A percentile compares a stretch with the other conserved stretches of the same genome.
phyloP scores from a whole-genome alignment of 2,797 vertebrate genomes.

The Sebastiscus albofasciatus region DNA sequence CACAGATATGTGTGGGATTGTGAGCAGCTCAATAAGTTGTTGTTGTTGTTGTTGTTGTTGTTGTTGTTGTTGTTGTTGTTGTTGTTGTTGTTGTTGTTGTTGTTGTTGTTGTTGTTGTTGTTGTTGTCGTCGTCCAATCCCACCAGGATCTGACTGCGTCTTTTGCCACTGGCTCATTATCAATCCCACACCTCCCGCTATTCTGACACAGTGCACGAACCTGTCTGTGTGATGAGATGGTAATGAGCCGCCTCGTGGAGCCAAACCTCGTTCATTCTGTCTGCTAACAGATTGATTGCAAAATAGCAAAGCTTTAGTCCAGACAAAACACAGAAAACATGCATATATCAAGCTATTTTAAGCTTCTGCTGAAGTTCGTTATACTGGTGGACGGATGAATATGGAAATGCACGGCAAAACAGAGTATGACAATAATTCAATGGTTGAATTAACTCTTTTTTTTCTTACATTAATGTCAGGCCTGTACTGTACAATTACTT shows the following conservation, averaged over 20 bases:
- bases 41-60: background rate
- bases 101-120: background rate
- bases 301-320: constrained; percentile 1
- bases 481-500: background rate
- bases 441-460: constrained; percentile 1
- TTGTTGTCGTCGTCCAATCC: background rate
- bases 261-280: constrained; percentile 24
- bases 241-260: constrained; percentile 52
- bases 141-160: background rate
- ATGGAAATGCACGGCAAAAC: background rate
- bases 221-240: constrained; percentile 49
- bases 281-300: constrained; percentile 39
- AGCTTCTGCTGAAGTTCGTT: background rate
- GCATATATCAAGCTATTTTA: background rate
- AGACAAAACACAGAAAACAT: background rate
- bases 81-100: too few relatives aligned
- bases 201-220: constrained; percentile 31
- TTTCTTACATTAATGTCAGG: background rate
- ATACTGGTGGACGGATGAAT: background rate
- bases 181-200: constrained; percentile 11
- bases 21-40: constrained; percentile 9
- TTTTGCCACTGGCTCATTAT: constrained; percentile 44
- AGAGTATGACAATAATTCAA: background rate
- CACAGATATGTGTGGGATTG: constrained; percentile 15
- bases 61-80: too few relatives aligned